A percentile compares a stretch with the other conserved stretches of the same genome.
phyloP scores from a whole-genome alignment of 2,797 vertebrate genomes.

The Rhinogobio ventralis region DNA sequence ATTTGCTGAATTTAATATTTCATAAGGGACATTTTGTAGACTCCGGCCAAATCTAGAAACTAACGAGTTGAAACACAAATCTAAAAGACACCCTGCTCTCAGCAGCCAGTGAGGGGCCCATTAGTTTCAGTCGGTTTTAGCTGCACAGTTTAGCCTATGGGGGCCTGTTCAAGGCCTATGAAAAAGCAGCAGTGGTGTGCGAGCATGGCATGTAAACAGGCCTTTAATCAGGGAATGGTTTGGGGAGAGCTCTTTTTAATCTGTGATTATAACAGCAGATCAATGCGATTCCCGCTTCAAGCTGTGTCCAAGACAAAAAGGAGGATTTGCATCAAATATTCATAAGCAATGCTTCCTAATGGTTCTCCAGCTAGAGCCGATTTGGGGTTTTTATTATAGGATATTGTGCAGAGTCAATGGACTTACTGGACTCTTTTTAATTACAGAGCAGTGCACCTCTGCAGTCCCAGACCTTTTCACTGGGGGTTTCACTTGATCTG shows the following conservation, averaged over 20 bases:
- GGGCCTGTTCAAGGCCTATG: conserved; percentile 49
- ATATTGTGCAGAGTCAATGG: conserved; percentile 61
- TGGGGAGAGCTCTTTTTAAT: conserved; percentile 76
- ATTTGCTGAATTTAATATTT: conserved; percentile 74
- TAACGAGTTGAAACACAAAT: conserved; percentile 80
- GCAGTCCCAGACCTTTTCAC: conserved; percentile 41
- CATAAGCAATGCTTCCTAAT: conserved; percentile 67
- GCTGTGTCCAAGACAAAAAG: conserved; percentile 74
- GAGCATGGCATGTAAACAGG: conserved; percentile 69
- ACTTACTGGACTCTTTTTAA: conserved; percentile 61
- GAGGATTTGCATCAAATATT: conserved; percentile 81
- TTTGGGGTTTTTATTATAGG: conserved; percentile 68
- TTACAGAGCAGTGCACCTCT: conserved; percentile 63
- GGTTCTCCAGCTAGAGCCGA: conserved; percentile 67
- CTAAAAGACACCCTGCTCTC: conserved; percentile 70
- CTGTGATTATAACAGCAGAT: conserved; percentile 80
- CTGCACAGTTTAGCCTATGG: conserved; percentile 62
- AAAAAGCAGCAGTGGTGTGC: conserved; percentile 65
- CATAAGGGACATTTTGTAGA: conserved; percentile 70
- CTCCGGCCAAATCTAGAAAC: conserved; percentile 76
- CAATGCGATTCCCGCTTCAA: conserved; percentile 75
- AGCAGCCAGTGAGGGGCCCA: conserved; percentile 68
- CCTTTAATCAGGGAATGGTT: conserved; percentile 79
- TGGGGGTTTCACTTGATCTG: conserved; percentile 29
- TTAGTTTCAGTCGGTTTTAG: conserved; percentile 68